These are phyloP conservation scores for Eueides isabella DNA, from an alignment of 1,140 invertebrate species.

Conservation along the genomic window DNA sequence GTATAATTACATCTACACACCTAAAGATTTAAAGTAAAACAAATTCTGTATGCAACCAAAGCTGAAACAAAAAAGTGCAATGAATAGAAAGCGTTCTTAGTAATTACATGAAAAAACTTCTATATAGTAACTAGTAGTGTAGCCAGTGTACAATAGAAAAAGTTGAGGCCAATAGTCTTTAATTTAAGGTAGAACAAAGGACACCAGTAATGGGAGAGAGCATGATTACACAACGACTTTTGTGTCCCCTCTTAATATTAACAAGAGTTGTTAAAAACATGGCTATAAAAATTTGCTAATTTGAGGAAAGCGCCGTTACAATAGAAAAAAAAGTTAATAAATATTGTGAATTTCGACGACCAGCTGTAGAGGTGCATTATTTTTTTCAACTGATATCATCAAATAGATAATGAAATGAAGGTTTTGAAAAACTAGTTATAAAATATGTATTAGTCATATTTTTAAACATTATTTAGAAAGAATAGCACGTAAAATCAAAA, in stretches of 20 bases:
- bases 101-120: conserved; percentile 48
- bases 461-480: too few species aligned
- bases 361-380: too few species aligned
- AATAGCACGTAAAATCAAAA: too few species aligned
- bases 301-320: neutral
- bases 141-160: conserved; percentile 52
- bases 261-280: conserved; percentile 11
- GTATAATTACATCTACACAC: neutral
- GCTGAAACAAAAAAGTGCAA: conserved; percentile 26
- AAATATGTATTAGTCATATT: too few species aligned
- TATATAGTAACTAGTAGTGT: conserved; percentile 54
- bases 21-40: neutral
- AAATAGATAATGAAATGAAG: too few species aligned
- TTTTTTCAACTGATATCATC: too few species aligned
- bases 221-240: conserved; percentile 61
- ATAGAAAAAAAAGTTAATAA: too few species aligned
- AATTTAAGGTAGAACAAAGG: conserved; percentile 69
- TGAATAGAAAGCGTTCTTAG: conserved; percentile 45
- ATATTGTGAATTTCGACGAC: too few species aligned
- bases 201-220: conserved; percentile 63
- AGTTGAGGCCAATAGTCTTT: conserved; percentile 67
- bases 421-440: too few species aligned
- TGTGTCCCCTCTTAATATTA: conserved; percentile 40
- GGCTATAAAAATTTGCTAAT: neutral
- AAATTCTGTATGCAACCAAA: neutral